These are phyloP conservation scores for Phataginus tricuspis DNA, from an alignment of 2,797 vertebrate genomes.

Conservation along the genomic window DNA sequence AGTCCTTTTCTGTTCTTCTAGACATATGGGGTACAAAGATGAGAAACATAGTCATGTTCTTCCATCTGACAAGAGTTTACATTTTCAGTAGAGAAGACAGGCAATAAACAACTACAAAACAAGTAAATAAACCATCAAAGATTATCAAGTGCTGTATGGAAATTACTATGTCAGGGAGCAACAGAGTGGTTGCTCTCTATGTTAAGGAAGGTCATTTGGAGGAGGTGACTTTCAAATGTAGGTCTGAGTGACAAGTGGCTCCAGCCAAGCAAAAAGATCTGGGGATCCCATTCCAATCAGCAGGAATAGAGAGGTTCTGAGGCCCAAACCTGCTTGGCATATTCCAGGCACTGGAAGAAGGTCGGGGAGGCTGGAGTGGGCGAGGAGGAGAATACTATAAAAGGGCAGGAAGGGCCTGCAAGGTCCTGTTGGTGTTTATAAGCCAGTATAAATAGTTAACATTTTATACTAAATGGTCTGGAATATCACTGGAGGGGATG, in stretches of 20 bases:
- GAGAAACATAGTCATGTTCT: background rate
- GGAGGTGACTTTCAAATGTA: background rate
- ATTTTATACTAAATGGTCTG: background rate
- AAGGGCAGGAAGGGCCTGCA: background rate
- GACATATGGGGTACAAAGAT: background rate
- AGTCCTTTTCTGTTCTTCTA: background rate
- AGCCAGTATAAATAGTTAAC: background rate
- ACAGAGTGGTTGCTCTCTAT: background rate
- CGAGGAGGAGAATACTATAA: background rate
- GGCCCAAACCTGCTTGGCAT: background rate
- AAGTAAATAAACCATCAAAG: background rate
- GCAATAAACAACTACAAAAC: background rate
- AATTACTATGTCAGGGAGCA: background rate
- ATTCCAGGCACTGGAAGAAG: background rate
- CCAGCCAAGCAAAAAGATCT: background rate
- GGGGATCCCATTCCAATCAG: background rate
- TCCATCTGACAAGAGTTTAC: background rate
- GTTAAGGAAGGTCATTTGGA: background rate
- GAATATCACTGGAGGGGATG: background rate
- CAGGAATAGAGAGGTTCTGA: background rate
- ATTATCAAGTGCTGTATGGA: background rate
- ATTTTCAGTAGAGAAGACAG: background rate
- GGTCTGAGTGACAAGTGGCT: background rate
- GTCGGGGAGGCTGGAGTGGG: background rate
- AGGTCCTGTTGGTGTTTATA: background rate